Percentiles rank a stretch among this genome's conserved stretches.
Conservation (phyloP, 2,888 invertebrate genomes). For the Acrocyrtus sp. region DNA sequence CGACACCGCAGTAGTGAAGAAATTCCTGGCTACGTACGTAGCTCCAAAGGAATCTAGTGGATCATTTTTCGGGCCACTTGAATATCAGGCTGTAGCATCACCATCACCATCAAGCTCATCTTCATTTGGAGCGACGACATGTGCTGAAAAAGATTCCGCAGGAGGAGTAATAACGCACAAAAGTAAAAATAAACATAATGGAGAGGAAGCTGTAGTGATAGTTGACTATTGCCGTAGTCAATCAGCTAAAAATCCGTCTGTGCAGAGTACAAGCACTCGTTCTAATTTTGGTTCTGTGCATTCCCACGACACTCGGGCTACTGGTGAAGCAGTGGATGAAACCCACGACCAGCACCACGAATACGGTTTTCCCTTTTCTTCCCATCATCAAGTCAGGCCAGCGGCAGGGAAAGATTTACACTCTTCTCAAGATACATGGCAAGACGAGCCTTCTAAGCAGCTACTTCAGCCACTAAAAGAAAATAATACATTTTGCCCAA, state of each 20-base stretch:
- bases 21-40: conserved; percentile 46
- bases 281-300: conserved; percentile 54
- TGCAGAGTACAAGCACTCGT: conserved; percentile 10
- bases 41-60: conserved; percentile 37
- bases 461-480: conserved; percentile 39
- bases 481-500: conserved; percentile 45
- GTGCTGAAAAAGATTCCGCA: background rate
- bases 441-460: conserved; percentile 42
- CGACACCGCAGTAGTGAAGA: conserved; percentile 54
- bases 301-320: conserved; percentile 21
- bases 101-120: conserved; percentile 21
- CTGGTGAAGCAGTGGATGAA: background rate
- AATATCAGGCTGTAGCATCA: conserved; percentile 11
- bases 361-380: background rate
- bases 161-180: background rate
- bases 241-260: conserved; percentile 42
- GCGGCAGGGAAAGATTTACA: conserved; percentile 18
- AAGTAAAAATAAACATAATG: conserved; percentile 41
- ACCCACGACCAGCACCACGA: conserved; percentile 14
- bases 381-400: no score
- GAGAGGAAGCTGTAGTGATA: background rate
- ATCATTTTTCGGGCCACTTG: conserved; percentile 41
- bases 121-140: background rate
- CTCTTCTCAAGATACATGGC: conserved; percentile 32
- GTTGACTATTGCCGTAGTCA: conserved; percentile 38